A percentile compares a stretch with the other conserved stretches of the same genome.
These are phyloP conservation scores for Drosophila antonietae DNA, from an alignment of 2,888 invertebrate species.

Conservation along the genomic window DNA sequence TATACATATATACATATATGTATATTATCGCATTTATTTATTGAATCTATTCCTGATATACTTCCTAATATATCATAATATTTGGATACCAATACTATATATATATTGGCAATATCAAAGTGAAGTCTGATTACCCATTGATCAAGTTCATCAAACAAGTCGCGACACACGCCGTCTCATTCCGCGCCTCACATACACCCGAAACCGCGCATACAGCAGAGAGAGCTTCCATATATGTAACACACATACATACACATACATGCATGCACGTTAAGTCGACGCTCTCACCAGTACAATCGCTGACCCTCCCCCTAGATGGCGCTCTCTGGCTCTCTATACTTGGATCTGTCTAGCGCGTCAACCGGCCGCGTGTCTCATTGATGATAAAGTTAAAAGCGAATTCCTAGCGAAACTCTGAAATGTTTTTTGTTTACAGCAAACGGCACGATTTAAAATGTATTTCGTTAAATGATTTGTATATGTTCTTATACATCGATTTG, in stretches of 20 bases:
- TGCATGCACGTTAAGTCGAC: conserved; percentile 1
- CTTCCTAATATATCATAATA: not conserved
- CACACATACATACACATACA: not conserved
- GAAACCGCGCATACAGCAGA: not conserved
- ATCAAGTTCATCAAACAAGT: conserved; percentile 26
- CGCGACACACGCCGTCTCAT: conserved; percentile 27
- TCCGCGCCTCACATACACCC: conserved; percentile 5
- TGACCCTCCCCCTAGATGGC: not conserved
- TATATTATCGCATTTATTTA: not conserved
- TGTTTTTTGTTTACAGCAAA: conserved; percentile 67
- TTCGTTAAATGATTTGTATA: conserved; percentile 78
- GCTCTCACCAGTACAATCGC: conserved; percentile 14
- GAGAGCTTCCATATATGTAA: conserved; percentile 4
- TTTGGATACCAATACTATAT: not conserved
- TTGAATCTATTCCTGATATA: not conserved
- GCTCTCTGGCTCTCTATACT: conserved; percentile 10
- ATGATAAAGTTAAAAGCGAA: conserved; percentile 52
- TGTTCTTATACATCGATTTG: conserved; percentile 36
- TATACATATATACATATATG: too few species aligned
- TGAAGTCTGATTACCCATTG: not conserved
- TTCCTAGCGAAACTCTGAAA: conserved; percentile 44
- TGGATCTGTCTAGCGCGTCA: conserved; percentile 24
- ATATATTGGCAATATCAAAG: not conserved
- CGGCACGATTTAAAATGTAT: conserved; percentile 77
- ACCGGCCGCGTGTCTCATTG: conserved; percentile 65